These are phyloP conservation scores for Serilophus lunatus DNA, from an alignment of 2,113 vertebrate genomes.

Conservation along the genomic window DNA sequence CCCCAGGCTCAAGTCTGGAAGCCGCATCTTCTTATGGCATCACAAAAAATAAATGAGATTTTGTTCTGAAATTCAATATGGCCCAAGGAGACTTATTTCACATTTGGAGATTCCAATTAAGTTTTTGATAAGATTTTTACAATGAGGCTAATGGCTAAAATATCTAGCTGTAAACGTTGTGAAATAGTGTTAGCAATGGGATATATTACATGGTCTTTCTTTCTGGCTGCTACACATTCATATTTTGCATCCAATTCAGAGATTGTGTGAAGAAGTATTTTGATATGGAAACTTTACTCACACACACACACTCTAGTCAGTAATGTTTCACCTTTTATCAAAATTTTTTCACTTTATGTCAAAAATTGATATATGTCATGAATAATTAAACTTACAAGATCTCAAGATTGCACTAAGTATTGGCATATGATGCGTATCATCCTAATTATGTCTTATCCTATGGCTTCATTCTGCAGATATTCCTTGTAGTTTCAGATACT, in stretches of 20 bases:
- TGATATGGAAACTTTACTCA: background rate
- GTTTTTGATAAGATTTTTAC: background rate
- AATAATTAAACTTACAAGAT: background rate
- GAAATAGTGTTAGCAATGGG: background rate
- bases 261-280: background rate
- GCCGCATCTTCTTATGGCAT: background rate
- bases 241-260: background rate
- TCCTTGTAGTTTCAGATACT: background rate
- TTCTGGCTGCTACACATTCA: background rate
- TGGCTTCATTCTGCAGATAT: background rate
- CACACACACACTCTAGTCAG: background rate
- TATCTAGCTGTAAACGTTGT: background rate
- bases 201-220: background rate
- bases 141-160: background rate
- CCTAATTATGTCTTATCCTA: background rate
- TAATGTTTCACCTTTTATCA: background rate
- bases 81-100: background rate
- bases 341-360: background rate
- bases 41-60: background rate
- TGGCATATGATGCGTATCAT: background rate
- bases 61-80: background rate
- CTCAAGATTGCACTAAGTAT: background rate
- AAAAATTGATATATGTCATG: background rate
- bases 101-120: background rate
- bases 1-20: background rate